Percentiles rank a stretch among this genome's conserved stretches.
Evolutionary conservation across 2,113 vertebrate species (phyloP).

Genomic region (Austrofundulus limnaeus): DNA sequence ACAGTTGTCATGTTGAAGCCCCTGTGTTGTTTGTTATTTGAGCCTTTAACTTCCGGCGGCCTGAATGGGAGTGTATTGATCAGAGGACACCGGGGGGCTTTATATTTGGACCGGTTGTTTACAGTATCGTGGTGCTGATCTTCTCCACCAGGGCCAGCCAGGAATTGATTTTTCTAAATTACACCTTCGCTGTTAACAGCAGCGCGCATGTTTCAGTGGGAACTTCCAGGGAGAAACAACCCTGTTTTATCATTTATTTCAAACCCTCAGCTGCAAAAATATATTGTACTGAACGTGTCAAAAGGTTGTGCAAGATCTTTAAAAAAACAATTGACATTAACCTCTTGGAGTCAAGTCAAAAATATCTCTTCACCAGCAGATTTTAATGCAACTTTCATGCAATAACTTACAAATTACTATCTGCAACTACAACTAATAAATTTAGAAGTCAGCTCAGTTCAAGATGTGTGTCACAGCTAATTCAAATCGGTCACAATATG

Average conservation of each 20-base stretch:
- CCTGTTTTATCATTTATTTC: background rate
- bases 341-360: too few relatives aligned
- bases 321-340: too few relatives aligned
- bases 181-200: slow-evolving; percentile 9
- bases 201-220: slow-evolving; percentile 9
- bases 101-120: slow-evolving; percentile 45
- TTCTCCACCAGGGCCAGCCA: slow-evolving; percentile 17
- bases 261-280: too few relatives aligned
- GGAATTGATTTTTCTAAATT: slow-evolving; percentile 43
- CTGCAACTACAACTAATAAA: too few relatives aligned
- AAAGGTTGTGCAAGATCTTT: too few relatives aligned
- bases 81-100: slow-evolving; percentile 40
- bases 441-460: too few relatives aligned
- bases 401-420: too few relatives aligned
- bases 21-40: slow-evolving; percentile 40
- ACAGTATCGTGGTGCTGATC: slow-evolving; percentile 16
- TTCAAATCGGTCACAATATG: too few relatives aligned
- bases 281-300: too few relatives aligned
- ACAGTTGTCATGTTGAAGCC: slow-evolving; percentile 22
- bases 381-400: too few relatives aligned
- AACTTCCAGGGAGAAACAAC: background rate
- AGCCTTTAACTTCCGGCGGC: slow-evolving; percentile 38
- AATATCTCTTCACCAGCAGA: too few relatives aligned
- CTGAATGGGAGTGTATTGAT: slow-evolving; percentile 47
- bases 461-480: too few relatives aligned